Evolutionary conservation across 2,888 invertebrate species (phyloP), one percentile per base, ranked within the genome.

Genomic region (Antheraea yamamai): DNA sequence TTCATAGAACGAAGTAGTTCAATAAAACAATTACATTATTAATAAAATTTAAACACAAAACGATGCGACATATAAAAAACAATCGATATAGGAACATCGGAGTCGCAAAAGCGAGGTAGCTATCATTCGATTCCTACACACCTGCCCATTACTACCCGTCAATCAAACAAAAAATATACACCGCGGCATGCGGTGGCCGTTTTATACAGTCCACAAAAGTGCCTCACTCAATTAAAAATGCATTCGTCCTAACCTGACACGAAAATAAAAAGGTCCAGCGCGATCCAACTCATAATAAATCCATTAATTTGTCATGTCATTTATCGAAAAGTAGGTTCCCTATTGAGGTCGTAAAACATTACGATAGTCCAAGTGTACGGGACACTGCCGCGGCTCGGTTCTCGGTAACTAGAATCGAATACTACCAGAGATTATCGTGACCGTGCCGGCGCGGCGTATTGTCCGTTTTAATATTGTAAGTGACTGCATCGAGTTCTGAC

Each of bases 231-330:
- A 95, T 95, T 94, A 95, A 95, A 94, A 94, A 94, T 94, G 93
- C 95, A 95, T 95, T 94, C 94, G 93, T 92, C 93, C 94, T 90
- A 90, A 91, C 88, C 91, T 88, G 90, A 90, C 89, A 89, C 84
- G 84, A 89, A 89, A 91, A 91, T 91, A 92, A 93, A 92, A 92
- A 87, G 89, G 89, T 81, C 79, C 82, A 81, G 86, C 87, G 88
- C 91, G 91, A 90, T 92, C 91, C 88, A 82, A 89, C 92, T 94
- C 92, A 94, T 93, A 94, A 93, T 94, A 93, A 92, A 94, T 94
- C 93, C 94, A 94, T 95, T 94, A 94, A 95, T 94, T 95, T 94
- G 94, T 94, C 94, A 93, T 94, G 94, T 94, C 93, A 94, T 94
- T 92, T 94, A 89, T 88, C 87, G 90, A 87, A 91, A 74, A 64